phyloP scores from a whole-genome alignment of 2,888 invertebrate genomes.

The Acanthopleura granulata region DNA sequence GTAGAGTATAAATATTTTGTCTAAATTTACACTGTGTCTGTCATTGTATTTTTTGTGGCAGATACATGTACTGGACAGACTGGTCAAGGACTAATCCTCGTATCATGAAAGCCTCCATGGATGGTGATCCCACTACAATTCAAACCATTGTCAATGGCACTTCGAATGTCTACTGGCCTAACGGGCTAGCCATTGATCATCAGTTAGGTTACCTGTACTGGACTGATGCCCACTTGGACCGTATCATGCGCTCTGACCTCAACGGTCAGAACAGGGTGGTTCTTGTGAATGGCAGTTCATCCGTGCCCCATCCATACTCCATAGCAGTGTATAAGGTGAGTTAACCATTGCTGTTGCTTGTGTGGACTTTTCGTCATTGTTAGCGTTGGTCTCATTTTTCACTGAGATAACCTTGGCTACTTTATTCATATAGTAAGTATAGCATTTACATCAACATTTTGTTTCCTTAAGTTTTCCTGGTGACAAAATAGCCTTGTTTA shows the following conservation, averaged over 20 bases:
- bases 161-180: conserved; percentile 84
- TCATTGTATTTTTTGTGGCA: conserved; percentile 41
- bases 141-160: conserved; percentile 64
- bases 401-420: no score
- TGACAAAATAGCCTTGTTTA: no score
- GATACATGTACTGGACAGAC: conserved; percentile 87
- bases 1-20: no score
- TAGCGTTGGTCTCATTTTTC: no score
- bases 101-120: conserved; percentile 83
- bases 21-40: no score
- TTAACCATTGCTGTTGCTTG: background rate
- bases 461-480: no score
- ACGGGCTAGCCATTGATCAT: conserved; percentile 87
- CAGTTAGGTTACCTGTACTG: conserved; percentile 86
- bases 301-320: conserved; percentile 86
- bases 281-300: conserved; percentile 71
- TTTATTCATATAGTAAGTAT: no score
- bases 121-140: conserved; percentile 75
- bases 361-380: no score
- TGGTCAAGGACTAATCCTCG: conserved; percentile 85
- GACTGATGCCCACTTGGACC: conserved; percentile 87
- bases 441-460: no score
- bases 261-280: conserved; percentile 75
- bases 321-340: conserved; percentile 82
- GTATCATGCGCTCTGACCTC: conserved; percentile 83